These are phyloP conservation scores for Triplophysa siluroides DNA, from an alignment of 2,113 vertebrate species.

Conservation along the genomic window DNA sequence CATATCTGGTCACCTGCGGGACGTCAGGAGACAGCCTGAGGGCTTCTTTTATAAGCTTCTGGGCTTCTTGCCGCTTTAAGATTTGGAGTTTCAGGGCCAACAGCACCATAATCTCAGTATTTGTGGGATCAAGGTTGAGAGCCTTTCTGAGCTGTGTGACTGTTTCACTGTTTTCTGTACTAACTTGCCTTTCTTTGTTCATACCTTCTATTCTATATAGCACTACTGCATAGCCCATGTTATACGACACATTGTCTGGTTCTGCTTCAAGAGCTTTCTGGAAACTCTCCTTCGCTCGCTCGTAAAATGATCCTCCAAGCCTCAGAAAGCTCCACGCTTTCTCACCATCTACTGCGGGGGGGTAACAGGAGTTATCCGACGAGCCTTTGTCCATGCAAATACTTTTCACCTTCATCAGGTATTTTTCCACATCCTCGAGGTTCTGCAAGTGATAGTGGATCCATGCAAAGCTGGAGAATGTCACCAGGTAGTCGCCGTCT, in stretches of 20 bases:
- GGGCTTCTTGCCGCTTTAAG: conserved; percentile 13
- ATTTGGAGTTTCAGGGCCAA: conserved; percentile 55
- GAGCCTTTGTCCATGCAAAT: not conserved
- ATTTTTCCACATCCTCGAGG: conserved; percentile 29
- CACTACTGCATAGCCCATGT: conserved; percentile 54
- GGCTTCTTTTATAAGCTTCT: conserved; percentile 47
- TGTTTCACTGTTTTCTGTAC: not conserved
- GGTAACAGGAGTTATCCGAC: conserved; percentile 29
- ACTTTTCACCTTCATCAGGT: not conserved
- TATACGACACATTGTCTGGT: conserved; percentile 46
- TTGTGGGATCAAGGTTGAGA: conserved; percentile 45
- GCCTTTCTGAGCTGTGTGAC: conserved; percentile 52
- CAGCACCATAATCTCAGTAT: conserved; percentile 56
- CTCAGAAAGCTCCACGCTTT: conserved; percentile 60
- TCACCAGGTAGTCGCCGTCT: conserved; percentile 36
- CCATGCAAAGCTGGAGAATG: conserved; percentile 58
- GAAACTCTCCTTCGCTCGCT: conserved; percentile 53
- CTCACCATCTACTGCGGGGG: conserved; percentile 51
- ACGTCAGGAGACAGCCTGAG: conserved; percentile 45
- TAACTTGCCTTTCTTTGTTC: not conserved
- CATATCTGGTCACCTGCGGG: conserved; percentile 51
- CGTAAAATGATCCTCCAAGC: conserved; percentile 51
- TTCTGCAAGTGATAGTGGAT: conserved; percentile 52
- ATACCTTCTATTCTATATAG: conserved; percentile 54
- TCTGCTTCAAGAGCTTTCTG: conserved; percentile 51